Conservation (phyloP, 2,888 invertebrate species). For the Sinelater perroti region DNA sequence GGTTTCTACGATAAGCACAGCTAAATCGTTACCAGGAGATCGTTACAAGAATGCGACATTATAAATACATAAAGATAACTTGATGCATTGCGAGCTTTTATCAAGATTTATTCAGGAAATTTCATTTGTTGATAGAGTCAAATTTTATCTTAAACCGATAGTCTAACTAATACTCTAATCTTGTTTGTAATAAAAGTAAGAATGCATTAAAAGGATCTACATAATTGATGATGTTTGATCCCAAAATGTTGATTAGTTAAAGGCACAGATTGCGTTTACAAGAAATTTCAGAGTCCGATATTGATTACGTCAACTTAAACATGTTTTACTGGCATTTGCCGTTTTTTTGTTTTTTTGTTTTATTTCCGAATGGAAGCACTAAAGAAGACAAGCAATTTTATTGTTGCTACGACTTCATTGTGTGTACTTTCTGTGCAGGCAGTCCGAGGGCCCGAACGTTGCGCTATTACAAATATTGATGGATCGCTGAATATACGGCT, state of each 20-base stretch:
- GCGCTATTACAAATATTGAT: too few species aligned
- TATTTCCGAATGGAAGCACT: slow-evolving; percentile 17
- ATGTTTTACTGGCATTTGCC: slow-evolving; percentile 10
- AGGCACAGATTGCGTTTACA: slow-evolving; percentile 17
- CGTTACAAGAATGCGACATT: too few species aligned
- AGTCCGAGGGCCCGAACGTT: neutral
- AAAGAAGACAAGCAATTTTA: slow-evolving; percentile 12
- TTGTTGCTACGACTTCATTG: neutral
- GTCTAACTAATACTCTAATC: too few species aligned
- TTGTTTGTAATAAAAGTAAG: too few species aligned
- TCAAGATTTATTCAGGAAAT: too few species aligned
- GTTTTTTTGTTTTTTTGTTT: slow-evolving; percentile 13
- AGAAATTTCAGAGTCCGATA: slow-evolving; percentile 8
- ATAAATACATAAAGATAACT: too few species aligned
- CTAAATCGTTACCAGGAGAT: too few species aligned
- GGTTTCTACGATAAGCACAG: too few species aligned
- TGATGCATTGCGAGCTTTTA: too few species aligned
- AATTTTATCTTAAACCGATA: too few species aligned
- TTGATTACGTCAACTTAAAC: slow-evolving; percentile 11
- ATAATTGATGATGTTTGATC: slow-evolving; percentile 9
- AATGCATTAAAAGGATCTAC: too few species aligned
- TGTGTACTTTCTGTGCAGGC: slow-evolving; percentile 12
- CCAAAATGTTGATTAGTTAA: slow-evolving; percentile 9
- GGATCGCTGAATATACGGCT: neutral
- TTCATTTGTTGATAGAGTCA: too few species aligned